Evolutionary conservation across 53 echinoderm and acorn worm genomes (phyloP).

Genomic region (Patiria pectinifera): DNA sequence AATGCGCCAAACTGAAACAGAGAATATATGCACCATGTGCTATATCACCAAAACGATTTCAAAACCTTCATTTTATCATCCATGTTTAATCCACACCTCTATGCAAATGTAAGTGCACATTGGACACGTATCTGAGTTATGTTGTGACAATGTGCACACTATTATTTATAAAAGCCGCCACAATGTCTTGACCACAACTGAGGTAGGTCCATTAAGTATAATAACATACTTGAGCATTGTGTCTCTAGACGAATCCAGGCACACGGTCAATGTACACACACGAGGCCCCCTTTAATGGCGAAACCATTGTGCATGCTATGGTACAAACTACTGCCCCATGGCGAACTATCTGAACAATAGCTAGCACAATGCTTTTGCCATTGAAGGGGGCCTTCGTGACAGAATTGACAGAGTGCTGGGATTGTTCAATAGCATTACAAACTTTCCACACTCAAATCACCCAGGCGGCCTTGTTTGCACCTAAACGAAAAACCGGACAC

Average conservation of each 20-base stretch:
- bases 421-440: not conserved
- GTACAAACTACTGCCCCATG: no score
- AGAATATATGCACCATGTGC: no score
- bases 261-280: no score
- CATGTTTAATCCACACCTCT: not conserved
- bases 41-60: not conserved
- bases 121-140: no score
- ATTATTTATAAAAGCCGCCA: no score
- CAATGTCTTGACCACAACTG: no score
- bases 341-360: no score
- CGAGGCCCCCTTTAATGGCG: no score
- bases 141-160: no score
- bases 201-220: not conserved
- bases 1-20: not conserved
- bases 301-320: not conserved
- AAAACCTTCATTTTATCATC: not conserved
- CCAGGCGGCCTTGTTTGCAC: not conserved
- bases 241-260: not conserved
- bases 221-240: not conserved
- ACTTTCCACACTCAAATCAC: not conserved
- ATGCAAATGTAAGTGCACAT: not conserved
- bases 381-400: no score
- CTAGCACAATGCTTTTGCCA: no score
- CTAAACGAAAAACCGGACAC: not conserved
- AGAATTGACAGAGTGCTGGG: no score